These are phyloP conservation scores for Palaemon carinicauda DNA, from an alignment of 1,140 invertebrate species.

Conservation along the genomic window DNA sequence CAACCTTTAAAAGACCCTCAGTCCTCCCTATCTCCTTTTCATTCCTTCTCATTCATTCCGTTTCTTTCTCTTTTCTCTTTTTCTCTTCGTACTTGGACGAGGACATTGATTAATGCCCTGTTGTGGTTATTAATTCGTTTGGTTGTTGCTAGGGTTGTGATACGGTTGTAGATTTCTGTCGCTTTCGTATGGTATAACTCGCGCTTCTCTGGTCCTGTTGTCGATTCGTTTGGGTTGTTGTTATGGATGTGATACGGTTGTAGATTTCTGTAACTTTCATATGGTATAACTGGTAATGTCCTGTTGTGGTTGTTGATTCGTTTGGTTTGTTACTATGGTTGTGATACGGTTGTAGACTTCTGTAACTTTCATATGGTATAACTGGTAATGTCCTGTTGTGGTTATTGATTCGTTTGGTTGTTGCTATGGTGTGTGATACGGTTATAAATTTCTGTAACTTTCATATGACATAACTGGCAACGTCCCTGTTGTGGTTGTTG, in stretches of 20 bases:
- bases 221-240: no score
- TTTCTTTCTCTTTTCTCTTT: slow-evolving; percentile 20
- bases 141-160: neutral
- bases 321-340: no score
- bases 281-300: neutral
- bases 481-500: no score
- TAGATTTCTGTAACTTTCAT: neutral
- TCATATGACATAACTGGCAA: neutral
- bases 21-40: neutral
- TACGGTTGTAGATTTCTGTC: neutral
- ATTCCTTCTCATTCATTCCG: slow-evolving; percentile 11
- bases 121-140: no score
- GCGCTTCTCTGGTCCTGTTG: no score
- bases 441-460: neutral
- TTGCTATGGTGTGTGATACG: no score
- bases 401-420: no score
- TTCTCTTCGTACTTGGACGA: neutral
- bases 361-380: neutral
- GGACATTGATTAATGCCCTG: neutral
- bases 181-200: neutral
- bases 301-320: no score
- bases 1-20: neutral
- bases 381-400: no score
- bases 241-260: no score
- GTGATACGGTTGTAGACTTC: no score